Evolutionary conservation across 2,113 vertebrate species (phyloP), one percentile per base, ranked within the genome.

Genomic region (Chloropsis hardwickii): DNA sequence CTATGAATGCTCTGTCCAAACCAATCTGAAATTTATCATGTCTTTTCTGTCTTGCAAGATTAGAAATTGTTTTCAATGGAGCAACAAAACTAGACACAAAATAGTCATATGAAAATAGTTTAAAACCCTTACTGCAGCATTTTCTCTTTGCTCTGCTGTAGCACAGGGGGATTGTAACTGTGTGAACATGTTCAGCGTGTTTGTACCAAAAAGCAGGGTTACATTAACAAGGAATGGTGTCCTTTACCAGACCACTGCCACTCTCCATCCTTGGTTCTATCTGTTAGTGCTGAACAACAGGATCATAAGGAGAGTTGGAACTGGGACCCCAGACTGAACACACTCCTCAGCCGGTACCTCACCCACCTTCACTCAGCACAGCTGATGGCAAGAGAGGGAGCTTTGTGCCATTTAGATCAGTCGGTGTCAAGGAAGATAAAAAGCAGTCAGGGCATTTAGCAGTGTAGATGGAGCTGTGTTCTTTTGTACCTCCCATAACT

Each of bases 281-380:
- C 40, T n/a, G 10, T 56, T 65, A 33, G 12, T 79, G 64, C 73
- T 12, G 10, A 57, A n/a, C 23, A 61, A 6, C 33, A 71, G 64
- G 20, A 66, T 11, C 42, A 14, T 44, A 28, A 57, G 10, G 33
- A 19, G n/a, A 45, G 19, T 22, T 83, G 16, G 48, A 56, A 22
- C 0, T 0, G 22, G 31, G 16, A 29, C 14, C 21, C 27, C 24
- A 62, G 33, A 13, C 17, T n/a, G 29, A 37, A n/a, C n/a, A n/a
- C n/a, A n/a, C n/a, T n/a, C 31, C 23, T 70, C 16, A 27, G 1
- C 28, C 8, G 10, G 45, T 54, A 2, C 31, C 20, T 84, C 33
- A 25, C 33, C 21, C 50, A 20, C 16, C 16, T 81, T 66, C n/a
- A 14, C 42, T 57, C 13, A 5, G 8, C 51, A 72, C 12, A 70